Evolutionary conservation across 2,797 vertebrate species (phyloP).

Genomic region (Tiaroga cobitis): DNA sequence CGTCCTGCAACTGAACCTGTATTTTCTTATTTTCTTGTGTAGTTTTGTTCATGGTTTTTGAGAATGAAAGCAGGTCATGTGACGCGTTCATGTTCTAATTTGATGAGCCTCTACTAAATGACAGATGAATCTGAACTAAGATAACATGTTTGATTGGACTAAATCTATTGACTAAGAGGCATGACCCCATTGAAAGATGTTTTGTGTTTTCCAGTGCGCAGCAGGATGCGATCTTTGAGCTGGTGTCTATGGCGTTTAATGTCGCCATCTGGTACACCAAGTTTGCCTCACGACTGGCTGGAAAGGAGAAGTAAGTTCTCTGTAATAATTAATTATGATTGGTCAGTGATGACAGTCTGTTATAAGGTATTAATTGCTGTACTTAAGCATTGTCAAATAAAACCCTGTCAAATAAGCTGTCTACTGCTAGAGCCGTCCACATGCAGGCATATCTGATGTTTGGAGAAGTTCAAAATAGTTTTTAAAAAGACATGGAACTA

Average conservation of each 20-base stretch:
- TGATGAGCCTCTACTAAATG: neutral
- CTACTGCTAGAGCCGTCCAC: neutral
- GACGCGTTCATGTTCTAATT: neutral
- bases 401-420: no score
- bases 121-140: neutral
- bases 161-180: neutral
- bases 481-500: neutral
- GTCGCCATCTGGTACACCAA: conserved; percentile 96
- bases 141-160: neutral
- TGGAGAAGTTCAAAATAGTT: neutral
- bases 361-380: no score
- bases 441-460: conserved; percentile 7
- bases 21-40: neutral
- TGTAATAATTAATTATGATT: neutral
- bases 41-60: neutral
- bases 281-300: conserved; percentile 91
- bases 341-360: neutral
- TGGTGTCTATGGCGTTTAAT: conserved; percentile 95
- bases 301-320: conserved; percentile 94
- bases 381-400: no score
- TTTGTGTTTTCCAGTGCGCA: conserved; percentile 81
- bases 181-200: neutral
- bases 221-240: conserved; percentile 95
- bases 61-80: neutral
- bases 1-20: neutral